Conservation (phyloP, 2,113 vertebrate species). For the Donacobius atricapilla region DNA sequence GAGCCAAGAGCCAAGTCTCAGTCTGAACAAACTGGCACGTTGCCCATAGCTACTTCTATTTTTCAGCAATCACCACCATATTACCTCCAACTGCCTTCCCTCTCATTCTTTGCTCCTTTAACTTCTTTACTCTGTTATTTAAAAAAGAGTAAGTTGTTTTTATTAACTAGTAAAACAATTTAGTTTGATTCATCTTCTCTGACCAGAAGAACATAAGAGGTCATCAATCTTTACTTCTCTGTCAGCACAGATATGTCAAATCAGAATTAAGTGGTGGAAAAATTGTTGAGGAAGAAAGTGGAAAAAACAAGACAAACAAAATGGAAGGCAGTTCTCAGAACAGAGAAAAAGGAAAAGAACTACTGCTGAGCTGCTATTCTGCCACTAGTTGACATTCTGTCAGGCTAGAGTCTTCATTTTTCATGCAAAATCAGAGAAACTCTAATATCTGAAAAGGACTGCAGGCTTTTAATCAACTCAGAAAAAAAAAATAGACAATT, state of each 20-base stretch:
- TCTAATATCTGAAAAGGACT: neutral
- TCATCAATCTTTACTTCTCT: conserved; percentile 22
- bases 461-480: neutral
- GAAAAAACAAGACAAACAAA: neutral
- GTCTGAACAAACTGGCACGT: neutral
- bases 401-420: neutral
- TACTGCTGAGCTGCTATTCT: neutral
- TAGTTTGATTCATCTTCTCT: conserved; percentile 6
- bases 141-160: neutral
- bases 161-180: conserved; percentile 1
- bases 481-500: neutral
- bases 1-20: neutral
- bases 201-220: neutral
- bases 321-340: neutral
- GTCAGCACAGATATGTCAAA: conserved; percentile 22
- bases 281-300: neutral
- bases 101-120: neutral
- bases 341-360: neutral
- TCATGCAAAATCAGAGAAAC: neutral
- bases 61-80: neutral
- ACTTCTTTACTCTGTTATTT: neutral
- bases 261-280: neutral
- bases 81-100: neutral
- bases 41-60: neutral
- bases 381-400: neutral